These are phyloP conservation scores for Cydia fagiglandana DNA, from an alignment of 1,140 invertebrate genomes.

Conservation along the genomic window DNA sequence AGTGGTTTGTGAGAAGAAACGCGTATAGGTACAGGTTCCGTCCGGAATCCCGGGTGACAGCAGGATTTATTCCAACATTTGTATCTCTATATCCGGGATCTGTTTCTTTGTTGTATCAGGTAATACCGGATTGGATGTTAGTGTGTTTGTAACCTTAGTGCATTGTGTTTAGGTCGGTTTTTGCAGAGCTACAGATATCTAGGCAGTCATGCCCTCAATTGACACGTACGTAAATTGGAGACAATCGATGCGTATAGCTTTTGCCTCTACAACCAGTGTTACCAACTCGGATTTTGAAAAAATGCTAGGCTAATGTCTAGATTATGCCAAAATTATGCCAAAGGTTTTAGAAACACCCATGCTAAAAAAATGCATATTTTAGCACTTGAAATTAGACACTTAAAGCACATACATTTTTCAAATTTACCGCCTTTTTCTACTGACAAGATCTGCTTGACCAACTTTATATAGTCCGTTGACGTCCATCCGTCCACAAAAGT, in stretches of 20 bases:
- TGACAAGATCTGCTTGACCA: too few relatives aligned
- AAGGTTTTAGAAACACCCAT: too few relatives aligned
- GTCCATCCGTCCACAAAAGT: too few relatives aligned
- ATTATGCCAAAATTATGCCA: too few relatives aligned
- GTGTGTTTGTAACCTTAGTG: not conserved
- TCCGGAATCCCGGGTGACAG: conserved; percentile 2
- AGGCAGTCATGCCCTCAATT: not conserved
- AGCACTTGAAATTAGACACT: too few relatives aligned
- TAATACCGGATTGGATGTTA: not conserved
- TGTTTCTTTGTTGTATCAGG: conserved; percentile 8
- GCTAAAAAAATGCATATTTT: too few relatives aligned
- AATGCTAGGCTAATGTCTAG: too few relatives aligned
- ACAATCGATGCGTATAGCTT: not conserved
- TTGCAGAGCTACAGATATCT: not conserved
- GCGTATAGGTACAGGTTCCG: not conserved
- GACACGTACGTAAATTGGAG: not conserved
- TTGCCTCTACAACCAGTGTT: not conserved
- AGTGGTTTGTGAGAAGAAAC: not conserved
- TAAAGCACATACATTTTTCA: too few relatives aligned
- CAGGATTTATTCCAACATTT: not conserved
- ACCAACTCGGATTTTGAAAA: too few relatives aligned
- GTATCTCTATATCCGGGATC: conserved; percentile 3
- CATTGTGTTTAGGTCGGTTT: not conserved
- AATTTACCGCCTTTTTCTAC: too few relatives aligned
- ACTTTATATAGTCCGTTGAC: too few relatives aligned